These are phyloP conservation scores for Eugnorisma glareosa DNA, from an alignment of 2,888 invertebrate species.

Conservation along the genomic window DNA sequence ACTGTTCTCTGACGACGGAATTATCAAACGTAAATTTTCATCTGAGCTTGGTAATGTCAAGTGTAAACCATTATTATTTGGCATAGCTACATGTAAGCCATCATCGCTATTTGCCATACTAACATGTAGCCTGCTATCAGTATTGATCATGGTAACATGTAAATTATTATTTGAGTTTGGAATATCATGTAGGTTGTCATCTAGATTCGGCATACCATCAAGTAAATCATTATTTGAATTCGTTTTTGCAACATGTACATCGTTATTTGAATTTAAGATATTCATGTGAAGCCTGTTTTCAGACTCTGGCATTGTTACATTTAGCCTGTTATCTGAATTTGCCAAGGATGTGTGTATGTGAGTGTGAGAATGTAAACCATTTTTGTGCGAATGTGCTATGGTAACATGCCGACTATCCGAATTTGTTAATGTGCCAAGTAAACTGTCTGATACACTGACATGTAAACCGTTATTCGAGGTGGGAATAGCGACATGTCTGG, in stretches of 20 bases:
- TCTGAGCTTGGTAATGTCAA: constrained; percentile 53
- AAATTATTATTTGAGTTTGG: constrained; percentile 43
- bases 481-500: constrained; percentile 24
- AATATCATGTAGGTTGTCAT: constrained; percentile 38
- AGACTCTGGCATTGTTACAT: constrained; percentile 28
- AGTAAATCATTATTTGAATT: constrained; percentile 46
- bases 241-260: constrained; percentile 29
- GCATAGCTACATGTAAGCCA: constrained; percentile 40
- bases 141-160: constrained; percentile 45
- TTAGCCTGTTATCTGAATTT: constrained; percentile 38
- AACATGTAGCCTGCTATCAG: constrained; percentile 36
- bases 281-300: constrained; percentile 32
- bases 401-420: constrained; percentile 36
- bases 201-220: constrained; percentile 32
- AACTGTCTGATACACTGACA: constrained; percentile 38
- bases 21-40: constrained; percentile 48
- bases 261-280: constrained; percentile 39
- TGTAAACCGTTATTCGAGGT: constrained; percentile 38
- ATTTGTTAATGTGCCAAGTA: constrained; percentile 45
- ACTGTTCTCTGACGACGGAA: constrained; percentile 47
- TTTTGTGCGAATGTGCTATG: constrained; percentile 38
- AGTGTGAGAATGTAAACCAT: constrained; percentile 23
- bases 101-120: constrained; percentile 43
- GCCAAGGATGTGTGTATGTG: constrained; percentile 34
- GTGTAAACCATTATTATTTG: constrained; percentile 54